These are phyloP conservation scores for Miichthys miiuy DNA, from an alignment of 2,797 vertebrate genomes.

Conservation along the genomic window DNA sequence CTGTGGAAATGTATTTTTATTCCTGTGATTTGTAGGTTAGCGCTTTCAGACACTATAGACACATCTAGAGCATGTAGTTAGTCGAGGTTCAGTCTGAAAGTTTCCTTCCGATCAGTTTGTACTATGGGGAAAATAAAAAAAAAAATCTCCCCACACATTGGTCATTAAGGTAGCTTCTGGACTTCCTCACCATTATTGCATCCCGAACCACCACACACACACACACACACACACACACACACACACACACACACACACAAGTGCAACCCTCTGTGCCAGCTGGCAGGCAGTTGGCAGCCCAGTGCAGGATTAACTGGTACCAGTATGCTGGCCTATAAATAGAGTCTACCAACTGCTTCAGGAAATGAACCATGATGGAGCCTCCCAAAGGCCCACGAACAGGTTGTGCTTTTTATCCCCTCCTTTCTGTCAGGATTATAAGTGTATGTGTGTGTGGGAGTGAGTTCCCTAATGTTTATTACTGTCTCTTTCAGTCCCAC, in stretches of 20 bases:
- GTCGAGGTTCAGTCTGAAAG: conserved; percentile 2
- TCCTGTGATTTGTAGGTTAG: neutral
- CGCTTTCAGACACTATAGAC: neutral
- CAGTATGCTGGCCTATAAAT: conserved; percentile 83
- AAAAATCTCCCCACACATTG: conserved; percentile 21
- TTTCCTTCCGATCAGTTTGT: conserved; percentile 12
- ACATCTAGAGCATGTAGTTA: neutral
- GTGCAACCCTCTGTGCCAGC: conserved; percentile 76
- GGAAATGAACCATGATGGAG: conserved; percentile 84
- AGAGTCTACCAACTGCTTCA: conserved; percentile 84
- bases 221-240: too few relatives aligned
- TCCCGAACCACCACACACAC: conserved; percentile 63
- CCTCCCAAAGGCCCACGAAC: conserved; percentile 81
- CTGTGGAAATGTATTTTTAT: conserved; percentile 15
- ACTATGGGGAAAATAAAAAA: neutral
- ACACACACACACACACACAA: conserved; percentile 54
- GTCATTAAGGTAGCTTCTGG: conserved; percentile 63
- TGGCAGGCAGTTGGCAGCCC: conserved; percentile 83
- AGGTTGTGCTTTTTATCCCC: conserved; percentile 81
- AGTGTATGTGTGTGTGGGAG: conserved; percentile 39
- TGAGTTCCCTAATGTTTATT: conserved; percentile 58
- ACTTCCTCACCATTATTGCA: conserved; percentile 62
- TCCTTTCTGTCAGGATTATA: conserved; percentile 68
- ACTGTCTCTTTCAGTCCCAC: conserved; percentile 38
- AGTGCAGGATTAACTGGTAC: conserved; percentile 85